Evolutionary conservation across 1,140 invertebrate species (phyloP), one percentile per base, ranked within the genome.

Genomic region (Prorops nasuta): DNA sequence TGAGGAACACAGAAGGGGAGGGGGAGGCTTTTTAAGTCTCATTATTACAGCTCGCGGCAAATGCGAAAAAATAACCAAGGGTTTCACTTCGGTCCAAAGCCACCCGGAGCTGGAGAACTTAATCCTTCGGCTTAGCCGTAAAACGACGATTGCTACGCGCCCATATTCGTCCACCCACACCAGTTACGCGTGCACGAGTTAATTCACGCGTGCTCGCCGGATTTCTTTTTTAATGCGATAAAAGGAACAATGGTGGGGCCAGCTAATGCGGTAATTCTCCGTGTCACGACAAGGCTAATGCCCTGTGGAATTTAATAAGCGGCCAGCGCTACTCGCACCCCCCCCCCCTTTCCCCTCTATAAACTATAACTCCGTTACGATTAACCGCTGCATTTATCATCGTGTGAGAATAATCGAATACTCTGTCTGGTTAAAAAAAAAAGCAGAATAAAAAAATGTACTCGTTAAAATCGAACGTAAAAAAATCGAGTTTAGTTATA

Each of bases 21-120:
- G 34, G 35, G 52, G 40, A 36, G 48, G 46, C 51, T 56, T 58
- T 69, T 65, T 60, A 67, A 67, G 63, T 69, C 62, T 66, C 60
- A 55, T 69, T 64, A 65, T 64, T 56, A 56, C 44, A 39, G 54
- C 59, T 64, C 55, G 49, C 46, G 55, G 50, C 44, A 49, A 63
- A 62, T 48, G 51, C 35, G 63, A 58, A 57, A n/a, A 65, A 66
- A 65, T 63, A 56, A 60, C 17, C 52, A 35, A 57, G 59, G 57
- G 46, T 50, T 49, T 28, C 44, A 43, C n/a, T n/a, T n/a, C n/a
- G n/a, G n/a, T 35, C 49, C 40, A 24, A 22, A 50, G 38, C 38
- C 15, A 49, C 42, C 35, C 38, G 36, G 32, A 43, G 24, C 37
- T 43, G 42, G 36, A 47, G 49, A 24, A 52, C 54, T 58, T 64